Conservation (phyloP, 2,888 invertebrate genomes). For the Pollenia griseotomentosa region DNA sequence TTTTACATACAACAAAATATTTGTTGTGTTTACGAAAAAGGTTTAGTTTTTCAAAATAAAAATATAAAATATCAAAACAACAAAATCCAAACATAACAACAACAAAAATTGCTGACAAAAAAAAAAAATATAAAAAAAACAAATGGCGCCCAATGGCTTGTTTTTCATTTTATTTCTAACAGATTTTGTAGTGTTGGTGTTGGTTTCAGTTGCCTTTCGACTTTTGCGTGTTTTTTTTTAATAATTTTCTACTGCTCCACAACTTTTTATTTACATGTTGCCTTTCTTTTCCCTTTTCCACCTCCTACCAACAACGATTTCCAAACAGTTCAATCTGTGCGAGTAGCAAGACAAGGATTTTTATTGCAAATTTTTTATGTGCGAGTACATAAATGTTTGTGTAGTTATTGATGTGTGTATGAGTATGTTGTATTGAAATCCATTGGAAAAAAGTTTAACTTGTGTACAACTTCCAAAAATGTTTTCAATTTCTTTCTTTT, state of each 20-base stretch:
- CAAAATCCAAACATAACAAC: constrained; percentile 49
- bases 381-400: constrained; percentile 4
- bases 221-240: constrained; percentile 74
- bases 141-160: constrained; percentile 74
- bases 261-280: constrained; percentile 64
- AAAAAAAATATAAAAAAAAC: constrained; percentile 58
- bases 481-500: constrained; percentile 75
- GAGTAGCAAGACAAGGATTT: constrained; percentile 46
- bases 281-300: constrained; percentile 49
- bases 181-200: constrained; percentile 58
- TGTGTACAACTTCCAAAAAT: constrained; percentile 67
- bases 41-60: constrained; percentile 46
- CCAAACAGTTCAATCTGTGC: constrained; percentile 38
- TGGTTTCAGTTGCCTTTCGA: constrained; percentile 64
- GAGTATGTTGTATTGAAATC: constrained; percentile 52
- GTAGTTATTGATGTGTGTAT: background rate
- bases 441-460: constrained; percentile 54
- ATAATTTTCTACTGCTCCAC: constrained; percentile 70
- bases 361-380: constrained; percentile 9
- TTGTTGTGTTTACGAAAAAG: background rate
- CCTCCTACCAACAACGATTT: background rate
- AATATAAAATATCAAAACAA: constrained; percentile 50
- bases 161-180: constrained; percentile 68
- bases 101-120: constrained; percentile 49
- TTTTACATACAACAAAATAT: no score